phyloP scores from a whole-genome alignment of 2,888 invertebrate genomes.

The Polia nebulosa region DNA sequence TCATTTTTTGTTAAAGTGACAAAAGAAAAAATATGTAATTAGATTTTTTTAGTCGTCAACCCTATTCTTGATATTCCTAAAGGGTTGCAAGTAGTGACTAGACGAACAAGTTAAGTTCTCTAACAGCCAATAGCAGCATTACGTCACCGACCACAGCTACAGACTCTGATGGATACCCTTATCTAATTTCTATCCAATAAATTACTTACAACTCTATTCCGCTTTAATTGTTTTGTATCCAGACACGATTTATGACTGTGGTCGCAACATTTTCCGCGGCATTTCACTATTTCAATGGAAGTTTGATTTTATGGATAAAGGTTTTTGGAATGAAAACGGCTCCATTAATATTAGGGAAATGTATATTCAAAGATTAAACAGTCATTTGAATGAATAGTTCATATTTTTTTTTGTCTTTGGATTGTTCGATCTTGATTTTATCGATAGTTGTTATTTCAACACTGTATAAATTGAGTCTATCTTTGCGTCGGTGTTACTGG shows the following conservation, averaged over 20 bases:
- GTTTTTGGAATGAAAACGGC: slow-evolving; percentile 30
- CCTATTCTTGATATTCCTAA: no score
- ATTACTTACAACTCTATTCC: slow-evolving; percentile 80
- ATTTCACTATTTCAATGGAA: slow-evolving; percentile 58
- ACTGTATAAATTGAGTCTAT: no score
- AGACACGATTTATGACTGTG: slow-evolving; percentile 77
- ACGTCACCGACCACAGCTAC: slow-evolving; percentile 59
- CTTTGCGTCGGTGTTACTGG: no score
- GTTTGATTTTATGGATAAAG: slow-evolving; percentile 51
- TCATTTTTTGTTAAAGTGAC: no score
- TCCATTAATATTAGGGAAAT: slow-evolving; percentile 28
- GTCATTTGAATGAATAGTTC: not conserved
- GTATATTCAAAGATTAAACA: slow-evolving; percentile 15
- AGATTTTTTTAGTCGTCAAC: no score
- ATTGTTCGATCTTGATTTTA: not conserved
- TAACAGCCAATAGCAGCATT: slow-evolving; percentile 27
- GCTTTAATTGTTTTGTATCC: slow-evolving; percentile 81
- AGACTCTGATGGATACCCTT: slow-evolving; percentile 76
- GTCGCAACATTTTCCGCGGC: slow-evolving; percentile 65
- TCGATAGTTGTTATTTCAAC: not conserved
- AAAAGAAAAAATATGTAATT: no score
- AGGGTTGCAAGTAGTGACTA: slow-evolving; percentile 17
- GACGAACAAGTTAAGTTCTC: slow-evolving; percentile 6
- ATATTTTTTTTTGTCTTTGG: not conserved
- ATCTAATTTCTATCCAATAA: slow-evolving; percentile 83